Evolutionary conservation across 1,140 invertebrate species (phyloP).

Genomic region (Ips nitidus): DNA sequence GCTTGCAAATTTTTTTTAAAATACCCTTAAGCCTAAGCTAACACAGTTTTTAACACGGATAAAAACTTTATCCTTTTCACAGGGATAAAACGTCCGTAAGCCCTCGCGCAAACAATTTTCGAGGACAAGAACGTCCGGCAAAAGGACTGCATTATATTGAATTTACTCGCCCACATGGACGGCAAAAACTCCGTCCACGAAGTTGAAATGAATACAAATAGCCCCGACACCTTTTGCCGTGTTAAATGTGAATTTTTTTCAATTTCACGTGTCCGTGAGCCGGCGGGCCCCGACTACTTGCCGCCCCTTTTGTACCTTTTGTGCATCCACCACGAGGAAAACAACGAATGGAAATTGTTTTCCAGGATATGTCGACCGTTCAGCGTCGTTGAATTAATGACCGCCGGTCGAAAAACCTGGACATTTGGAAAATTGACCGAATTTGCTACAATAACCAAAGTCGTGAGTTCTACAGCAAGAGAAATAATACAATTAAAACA

Average conservation of each 20-base stretch:
- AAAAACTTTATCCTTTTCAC: no score
- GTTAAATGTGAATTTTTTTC: conserved; percentile 22
- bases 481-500: no score
- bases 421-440: not conserved
- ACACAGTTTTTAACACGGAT: no score
- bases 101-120: conserved; percentile 1
- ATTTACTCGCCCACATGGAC: conserved; percentile 11
- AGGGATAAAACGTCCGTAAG: no score
- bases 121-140: not conserved
- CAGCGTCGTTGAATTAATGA: not conserved
- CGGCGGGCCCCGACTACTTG: not conserved
- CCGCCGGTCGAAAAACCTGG: not conserved
- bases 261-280: conserved; percentile 23
- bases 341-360: conserved; percentile 15
- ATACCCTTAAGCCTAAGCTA: no score
- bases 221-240: conserved; percentile 20
- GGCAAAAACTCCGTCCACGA: conserved; percentile 21
- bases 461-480: no score
- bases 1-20: no score
- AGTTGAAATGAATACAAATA: conserved; percentile 28
- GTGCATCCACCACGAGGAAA: conserved; percentile 17
- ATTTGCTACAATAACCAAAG: no score
- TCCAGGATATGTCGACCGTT: not conserved
- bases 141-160: conserved; percentile 22
- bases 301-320: conserved; percentile 6